Evolutionary conservation across 2,797 vertebrate species (phyloP), one percentile per base, ranked within the genome.

Genomic region (Scolopax bukidnonensis): DNA sequence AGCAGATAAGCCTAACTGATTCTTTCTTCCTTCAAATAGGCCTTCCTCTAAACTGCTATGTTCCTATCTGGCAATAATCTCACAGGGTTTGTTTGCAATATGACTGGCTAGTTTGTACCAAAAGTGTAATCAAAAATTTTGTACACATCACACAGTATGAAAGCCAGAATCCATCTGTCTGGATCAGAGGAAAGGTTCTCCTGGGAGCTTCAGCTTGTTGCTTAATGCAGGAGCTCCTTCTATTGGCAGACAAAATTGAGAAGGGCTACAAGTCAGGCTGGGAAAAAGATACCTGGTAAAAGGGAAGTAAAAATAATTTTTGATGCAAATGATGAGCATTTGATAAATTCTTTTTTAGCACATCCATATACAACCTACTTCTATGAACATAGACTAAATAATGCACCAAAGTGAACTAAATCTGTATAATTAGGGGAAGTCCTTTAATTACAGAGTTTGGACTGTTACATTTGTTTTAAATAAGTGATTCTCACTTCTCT

Each of bases 151-250:
- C 32, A 47, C 60, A 47, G 17, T 32, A 36, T 45, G 51, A 87
- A 84, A 83, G 56, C 21, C 71, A 89, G 86, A 84, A 89, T 80
- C 68, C 73, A 38, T 89, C 67, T 54, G 50, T 36, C 53, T 89
- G 40, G 64, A 73, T 93, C 47, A 90, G 50, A 67, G 51, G 14
- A 80, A 78, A 28, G 0, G 23, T 60, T 88, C 78, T 85, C 70
- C 54, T 57, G 84, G 65, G 78, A 84, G 18, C 16, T 77, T 41
- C 54, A 57, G 36, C 13, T 81, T 48, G 11, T 25, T 97, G 84
- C 28, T 32, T 93, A 87, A 90, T 68, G 41, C 87, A 96, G 84
- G 90, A 97, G 96, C 95, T 96, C 94, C 94, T 95, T 96, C 93
- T 94, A 76, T 96, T 78, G 96, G 93, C 45, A 92, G 87, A 68